Evolutionary conservation across 2,797 vertebrate genomes (phyloP), one percentile per base, ranked within the genome.

Genomic region (Enteromius treurensis): DNA sequence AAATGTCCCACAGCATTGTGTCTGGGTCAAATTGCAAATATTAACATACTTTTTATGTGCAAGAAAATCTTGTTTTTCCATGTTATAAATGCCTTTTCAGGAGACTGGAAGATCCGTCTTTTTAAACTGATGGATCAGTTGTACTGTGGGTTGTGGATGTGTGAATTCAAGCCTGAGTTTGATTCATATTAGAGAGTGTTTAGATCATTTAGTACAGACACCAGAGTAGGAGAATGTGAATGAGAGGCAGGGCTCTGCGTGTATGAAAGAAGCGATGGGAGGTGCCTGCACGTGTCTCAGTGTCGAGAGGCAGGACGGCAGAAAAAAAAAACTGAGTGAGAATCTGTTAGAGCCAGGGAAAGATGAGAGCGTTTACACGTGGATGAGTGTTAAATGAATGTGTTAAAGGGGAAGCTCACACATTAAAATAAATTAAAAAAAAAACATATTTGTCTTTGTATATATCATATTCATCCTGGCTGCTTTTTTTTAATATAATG

Each of bases 171-270:
- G 67, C 47, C 23, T 68, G 21, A 26, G 26, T 26, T 26, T 26
- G 26, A 26, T 26, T 26, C 26, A 60, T 17, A 11, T 19, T 42
- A 40, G 26, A 53, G 80, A 14, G 42, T 47, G 67, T 53, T 53
- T 45, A 37, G 32, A 76, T 64, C 47, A 42, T 82, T 76, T 68
- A 53, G 47, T 45, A n/a, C 67, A 62, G 70, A 53, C 70, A 55
- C 77, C 4, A 37, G 42, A 62, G 64, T 26, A 34, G 32, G 82
- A 83, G 65, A 83, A 79, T 71, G 67, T 78, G 82, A 84, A 79
- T 71, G 82, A 82, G 73, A 82, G 77, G 76, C 60, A 76, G 45
- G 47, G 58, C 70, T 82, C 49, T 53, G 34, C 60, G 69, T 80
- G 78, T 53, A 71, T 80, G 77, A 78, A 64, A 26, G 69, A 34